Conservation (phyloP, 2,113 vertebrate species). For the Probosciger aterrimus region DNA sequence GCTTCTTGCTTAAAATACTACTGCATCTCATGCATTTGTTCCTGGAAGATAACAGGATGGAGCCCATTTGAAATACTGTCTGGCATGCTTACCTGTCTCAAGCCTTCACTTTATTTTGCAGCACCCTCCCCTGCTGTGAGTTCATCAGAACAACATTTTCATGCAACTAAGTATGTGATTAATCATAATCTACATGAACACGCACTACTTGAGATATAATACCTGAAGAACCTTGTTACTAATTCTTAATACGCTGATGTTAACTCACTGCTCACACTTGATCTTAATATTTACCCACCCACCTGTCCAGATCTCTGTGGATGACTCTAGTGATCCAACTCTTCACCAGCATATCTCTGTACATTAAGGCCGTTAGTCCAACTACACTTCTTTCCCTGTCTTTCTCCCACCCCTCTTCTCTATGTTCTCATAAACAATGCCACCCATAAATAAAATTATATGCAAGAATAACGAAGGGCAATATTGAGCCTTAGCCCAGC, state of each 20-base stretch:
- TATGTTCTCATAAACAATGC: neutral
- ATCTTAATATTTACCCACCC: neutral
- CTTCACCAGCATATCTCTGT: neutral
- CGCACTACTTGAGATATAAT: accelerated
- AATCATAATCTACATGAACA: neutral
- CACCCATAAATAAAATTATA: neutral
- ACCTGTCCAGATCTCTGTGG: neutral
- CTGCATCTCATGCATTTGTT: constrained; percentile 65
- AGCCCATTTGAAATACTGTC: constrained; percentile 50
- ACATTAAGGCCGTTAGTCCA: neutral
- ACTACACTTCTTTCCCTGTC: neutral
- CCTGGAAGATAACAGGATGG: constrained; percentile 64
- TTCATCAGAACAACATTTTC: neutral
- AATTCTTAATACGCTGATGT: neutral
- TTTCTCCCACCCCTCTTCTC: neutral
- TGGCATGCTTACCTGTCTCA: constrained; percentile 46
- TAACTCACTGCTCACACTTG: neutral
- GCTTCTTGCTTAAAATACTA: constrained; percentile 69
- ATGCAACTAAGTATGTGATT: neutral
- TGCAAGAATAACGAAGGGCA: neutral
- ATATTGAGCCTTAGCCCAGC: neutral
- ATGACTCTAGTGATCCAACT: neutral
- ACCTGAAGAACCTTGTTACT: neutral
- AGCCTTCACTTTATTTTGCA: neutral
- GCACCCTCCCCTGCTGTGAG: neutral